These are phyloP conservation scores for Papilio glaucus DNA, from an alignment of 1,140 invertebrate genomes.

Conservation along the genomic window DNA sequence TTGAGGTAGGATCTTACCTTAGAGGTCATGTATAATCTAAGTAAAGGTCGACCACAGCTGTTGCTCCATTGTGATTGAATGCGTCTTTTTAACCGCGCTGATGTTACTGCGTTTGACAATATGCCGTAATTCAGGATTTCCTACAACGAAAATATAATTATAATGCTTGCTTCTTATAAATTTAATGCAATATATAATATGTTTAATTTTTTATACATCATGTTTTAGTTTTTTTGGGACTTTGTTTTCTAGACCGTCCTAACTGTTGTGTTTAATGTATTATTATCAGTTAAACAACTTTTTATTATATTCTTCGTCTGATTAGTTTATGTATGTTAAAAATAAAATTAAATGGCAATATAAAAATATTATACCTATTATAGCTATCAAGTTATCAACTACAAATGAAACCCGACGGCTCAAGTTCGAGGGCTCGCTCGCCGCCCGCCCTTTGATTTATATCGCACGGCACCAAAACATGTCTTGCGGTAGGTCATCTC, in stretches of 20 bases:
- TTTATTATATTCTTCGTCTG: no score
- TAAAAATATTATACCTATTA: no score
- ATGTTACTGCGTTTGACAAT: no score
- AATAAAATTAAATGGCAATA: not conserved
- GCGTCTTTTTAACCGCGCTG: no score
- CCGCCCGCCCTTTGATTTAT: not conserved
- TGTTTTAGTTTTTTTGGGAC: not conserved
- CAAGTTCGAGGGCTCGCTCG: not conserved
- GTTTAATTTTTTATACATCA: not conserved
- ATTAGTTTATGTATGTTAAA: no score
- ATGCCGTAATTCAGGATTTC: not conserved
- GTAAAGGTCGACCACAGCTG: not conserved
- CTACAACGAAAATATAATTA: not conserved
- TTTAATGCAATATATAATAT: not conserved
- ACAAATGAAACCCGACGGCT: not conserved
- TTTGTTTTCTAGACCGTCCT: no score
- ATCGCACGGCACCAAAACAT: not conserved
- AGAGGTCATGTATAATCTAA: not conserved
- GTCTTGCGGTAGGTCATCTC: not conserved
- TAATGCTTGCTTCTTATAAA: not conserved
- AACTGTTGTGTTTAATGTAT: no score
- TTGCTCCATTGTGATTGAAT: not conserved
- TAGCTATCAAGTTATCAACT: no score
- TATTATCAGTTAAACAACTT: no score
- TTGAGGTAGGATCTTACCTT: not conserved